Evolutionary conservation across 2,888 invertebrate species (phyloP).

Genomic region (Euphydryas editha): DNA sequence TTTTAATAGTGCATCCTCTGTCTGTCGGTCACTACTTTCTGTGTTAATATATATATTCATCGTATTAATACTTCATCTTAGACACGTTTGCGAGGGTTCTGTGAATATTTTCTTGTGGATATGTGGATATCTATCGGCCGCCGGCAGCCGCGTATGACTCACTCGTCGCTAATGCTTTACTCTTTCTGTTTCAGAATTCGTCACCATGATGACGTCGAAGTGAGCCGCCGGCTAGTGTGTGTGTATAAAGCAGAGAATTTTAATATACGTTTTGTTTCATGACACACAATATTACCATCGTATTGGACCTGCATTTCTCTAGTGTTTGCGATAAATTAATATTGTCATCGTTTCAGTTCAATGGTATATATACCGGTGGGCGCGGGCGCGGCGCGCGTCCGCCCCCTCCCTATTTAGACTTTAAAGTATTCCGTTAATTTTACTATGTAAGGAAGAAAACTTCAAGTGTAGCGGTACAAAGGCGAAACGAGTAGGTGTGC

Average conservation of each 20-base stretch:
- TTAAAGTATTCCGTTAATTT: constrained; percentile 83
- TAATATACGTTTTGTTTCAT: constrained; percentile 86
- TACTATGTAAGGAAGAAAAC: constrained; percentile 76
- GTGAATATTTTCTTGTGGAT: constrained; percentile 23
- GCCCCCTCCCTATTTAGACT: constrained; percentile 72
- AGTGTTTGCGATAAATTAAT: constrained; percentile 84
- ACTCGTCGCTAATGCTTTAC: constrained; percentile 46
- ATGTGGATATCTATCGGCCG: constrained; percentile 18
- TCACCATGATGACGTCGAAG: constrained; percentile 99
- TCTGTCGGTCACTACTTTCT: constrained; percentile 63
- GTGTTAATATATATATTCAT: constrained; percentile 50
- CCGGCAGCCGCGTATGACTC: background rate
- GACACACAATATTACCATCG: constrained; percentile 85
- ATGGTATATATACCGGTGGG: constrained; percentile 56
- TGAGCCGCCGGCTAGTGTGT: constrained; percentile 90
- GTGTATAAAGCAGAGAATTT: constrained; percentile 84
- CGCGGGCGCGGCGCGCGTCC: constrained; percentile 35
- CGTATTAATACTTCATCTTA: constrained; percentile 50
- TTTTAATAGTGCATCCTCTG: constrained; percentile 69
- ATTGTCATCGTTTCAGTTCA: constrained; percentile 82
- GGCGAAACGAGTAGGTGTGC: constrained; percentile 76
- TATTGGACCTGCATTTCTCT: constrained; percentile 85
- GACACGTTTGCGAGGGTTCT: constrained; percentile 54
- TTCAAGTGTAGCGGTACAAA: constrained; percentile 78
- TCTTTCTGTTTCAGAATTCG: constrained; percentile 92